Percentiles rank a stretch among this genome's conserved stretches.
Evolutionary conservation across 2,888 invertebrate species (phyloP).

Genomic region (Trachelus stipa): DNA sequence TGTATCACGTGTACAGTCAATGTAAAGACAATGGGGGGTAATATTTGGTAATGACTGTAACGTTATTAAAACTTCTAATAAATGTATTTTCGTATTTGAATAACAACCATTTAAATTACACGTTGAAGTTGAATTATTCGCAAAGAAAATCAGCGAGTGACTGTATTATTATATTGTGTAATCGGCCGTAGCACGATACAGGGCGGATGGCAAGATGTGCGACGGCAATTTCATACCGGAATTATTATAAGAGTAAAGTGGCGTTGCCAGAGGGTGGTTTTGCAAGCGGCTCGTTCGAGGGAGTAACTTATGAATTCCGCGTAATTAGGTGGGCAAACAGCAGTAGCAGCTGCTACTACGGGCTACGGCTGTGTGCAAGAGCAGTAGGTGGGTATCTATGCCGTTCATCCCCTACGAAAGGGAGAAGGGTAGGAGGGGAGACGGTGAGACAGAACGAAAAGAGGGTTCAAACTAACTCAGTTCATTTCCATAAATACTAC

Average conservation of each 20-base stretch:
- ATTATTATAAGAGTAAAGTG: too few relatives aligned
- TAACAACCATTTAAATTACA: background rate
- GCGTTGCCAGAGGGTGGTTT: too few relatives aligned
- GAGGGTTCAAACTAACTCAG: constrained; percentile 52
- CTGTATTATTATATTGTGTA: too few relatives aligned
- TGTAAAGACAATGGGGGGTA: too few relatives aligned
- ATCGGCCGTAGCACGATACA: too few relatives aligned
- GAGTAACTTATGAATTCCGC: constrained; percentile 55
- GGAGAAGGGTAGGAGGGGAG: constrained; percentile 7
- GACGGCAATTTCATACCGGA: too few relatives aligned
- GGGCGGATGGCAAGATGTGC: too few relatives aligned
- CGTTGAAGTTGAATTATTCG: background rate
- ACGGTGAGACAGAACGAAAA: constrained; percentile 40
- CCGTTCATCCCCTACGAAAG: constrained; percentile 3
- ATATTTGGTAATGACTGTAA: background rate
- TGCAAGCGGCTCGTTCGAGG: too few relatives aligned
- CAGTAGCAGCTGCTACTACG: constrained; percentile 11
- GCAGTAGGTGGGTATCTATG: constrained; percentile 5
- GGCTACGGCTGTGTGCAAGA: constrained; percentile 10
- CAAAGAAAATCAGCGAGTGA: too few relatives aligned
- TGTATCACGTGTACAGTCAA: too few relatives aligned
- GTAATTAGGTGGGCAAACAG: constrained; percentile 60
- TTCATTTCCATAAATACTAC: constrained; percentile 61
- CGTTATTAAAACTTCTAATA: background rate
- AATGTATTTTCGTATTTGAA: background rate